Conservation (phyloP, 2,113 vertebrate genomes). For the Sebastes fasciatus region DNA sequence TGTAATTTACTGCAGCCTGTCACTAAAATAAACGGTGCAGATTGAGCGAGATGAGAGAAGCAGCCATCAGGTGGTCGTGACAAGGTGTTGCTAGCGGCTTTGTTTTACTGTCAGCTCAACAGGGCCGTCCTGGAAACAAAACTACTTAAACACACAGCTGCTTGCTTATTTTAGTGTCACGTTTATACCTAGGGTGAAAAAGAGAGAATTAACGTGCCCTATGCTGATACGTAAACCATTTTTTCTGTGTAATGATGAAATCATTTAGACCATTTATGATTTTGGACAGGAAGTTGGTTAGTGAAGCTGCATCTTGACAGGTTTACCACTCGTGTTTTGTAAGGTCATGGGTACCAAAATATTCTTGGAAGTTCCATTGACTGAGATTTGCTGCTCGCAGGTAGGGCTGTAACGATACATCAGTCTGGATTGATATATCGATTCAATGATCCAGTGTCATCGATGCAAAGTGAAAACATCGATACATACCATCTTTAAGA, state of each 20-base stretch:
- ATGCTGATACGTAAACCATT: background rate
- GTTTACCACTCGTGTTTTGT: background rate
- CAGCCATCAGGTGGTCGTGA: conserved; percentile 69
- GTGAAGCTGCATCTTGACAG: background rate
- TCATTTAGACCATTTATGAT: too few species aligned
- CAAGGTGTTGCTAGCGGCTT: conserved; percentile 58
- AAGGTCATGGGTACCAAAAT: background rate
- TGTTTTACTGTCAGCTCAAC: conserved; percentile 67
- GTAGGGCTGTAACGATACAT: too few species aligned
- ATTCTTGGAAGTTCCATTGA: background rate
- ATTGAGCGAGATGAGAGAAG: conserved; percentile 32
- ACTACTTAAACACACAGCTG: conserved; percentile 51
- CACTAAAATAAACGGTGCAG: conserved; percentile 32
- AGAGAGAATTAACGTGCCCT: background rate
- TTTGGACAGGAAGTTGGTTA: background rate
- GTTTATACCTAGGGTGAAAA: background rate
- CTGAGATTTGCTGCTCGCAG: background rate
- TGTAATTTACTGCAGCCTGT: background rate
- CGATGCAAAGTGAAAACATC: too few species aligned
- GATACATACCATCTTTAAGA: too few species aligned
- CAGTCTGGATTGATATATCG: too few species aligned
- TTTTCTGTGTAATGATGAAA: background rate
- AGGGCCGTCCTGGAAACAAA: conserved; percentile 33
- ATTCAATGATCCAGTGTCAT: too few species aligned
- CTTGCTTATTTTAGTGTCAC: conserved; percentile 14